These are phyloP conservation scores for Paralichthys olivaceus DNA, from an alignment of 2,113 vertebrate species.

Conservation along the genomic window DNA sequence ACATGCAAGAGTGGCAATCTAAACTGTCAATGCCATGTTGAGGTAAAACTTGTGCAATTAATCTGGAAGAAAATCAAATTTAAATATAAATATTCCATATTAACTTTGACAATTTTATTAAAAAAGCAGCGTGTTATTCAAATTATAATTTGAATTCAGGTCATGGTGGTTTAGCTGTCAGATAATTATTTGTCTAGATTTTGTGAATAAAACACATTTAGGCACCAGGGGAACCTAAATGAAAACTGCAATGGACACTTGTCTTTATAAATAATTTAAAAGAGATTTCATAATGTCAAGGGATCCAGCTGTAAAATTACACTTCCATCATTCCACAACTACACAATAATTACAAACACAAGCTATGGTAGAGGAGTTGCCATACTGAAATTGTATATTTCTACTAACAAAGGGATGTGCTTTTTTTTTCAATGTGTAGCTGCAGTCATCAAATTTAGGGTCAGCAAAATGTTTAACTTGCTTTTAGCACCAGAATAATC, in stretches of 20 bases:
- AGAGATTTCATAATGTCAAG: constrained; percentile 2
- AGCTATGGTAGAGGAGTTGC: no score
- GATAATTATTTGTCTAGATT: constrained; percentile 15
- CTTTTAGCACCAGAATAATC: neutral
- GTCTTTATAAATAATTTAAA: no score
- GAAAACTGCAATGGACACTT: neutral
- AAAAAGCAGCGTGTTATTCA: constrained; percentile 24
- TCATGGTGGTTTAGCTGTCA: constrained; percentile 18
- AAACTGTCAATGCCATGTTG: constrained; percentile 30
- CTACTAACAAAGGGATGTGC: neutral
- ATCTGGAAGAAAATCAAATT: constrained; percentile 36
- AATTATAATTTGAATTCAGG: constrained; percentile 32
- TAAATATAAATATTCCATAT: constrained; percentile 26
- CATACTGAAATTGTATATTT: neutral
- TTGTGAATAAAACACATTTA: neutral
- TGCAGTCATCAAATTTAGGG: constrained; percentile 10
- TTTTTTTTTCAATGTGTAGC: neutral
- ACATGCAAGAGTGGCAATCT: constrained; percentile 51
- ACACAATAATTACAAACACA: neutral
- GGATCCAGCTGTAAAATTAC: neutral
- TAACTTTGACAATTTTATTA: constrained; percentile 42
- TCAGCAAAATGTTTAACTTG: neutral
- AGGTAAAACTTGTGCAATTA: constrained; percentile 40
- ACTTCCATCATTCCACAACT: neutral
- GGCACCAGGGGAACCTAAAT: neutral